These are phyloP conservation scores for Coregonus clupeaformis DNA, from an alignment of 2,113 vertebrate species.

Conservation along the genomic window DNA sequence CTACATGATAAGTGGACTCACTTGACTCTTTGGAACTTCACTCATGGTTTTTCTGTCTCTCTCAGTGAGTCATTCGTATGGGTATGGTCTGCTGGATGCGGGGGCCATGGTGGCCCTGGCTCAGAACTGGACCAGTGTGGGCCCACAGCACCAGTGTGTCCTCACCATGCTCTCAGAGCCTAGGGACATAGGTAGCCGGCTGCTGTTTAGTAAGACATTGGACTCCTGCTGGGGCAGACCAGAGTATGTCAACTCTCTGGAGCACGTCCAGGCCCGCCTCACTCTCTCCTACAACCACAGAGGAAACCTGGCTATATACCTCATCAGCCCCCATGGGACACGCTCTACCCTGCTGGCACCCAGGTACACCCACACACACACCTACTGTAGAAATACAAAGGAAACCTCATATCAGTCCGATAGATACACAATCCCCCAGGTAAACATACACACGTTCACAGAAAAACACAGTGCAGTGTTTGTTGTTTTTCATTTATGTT, in stretches of 20 bases:
- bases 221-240: slow-evolving; percentile 86
- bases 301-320: slow-evolving; percentile 91
- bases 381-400: neutral
- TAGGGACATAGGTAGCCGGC: slow-evolving; percentile 88
- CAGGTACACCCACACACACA: slow-evolving; percentile 70
- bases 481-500: neutral
- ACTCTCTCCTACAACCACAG: slow-evolving; percentile 91
- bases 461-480: slow-evolving; percentile 5
- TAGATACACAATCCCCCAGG: neutral
- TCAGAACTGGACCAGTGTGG: slow-evolving; percentile 89
- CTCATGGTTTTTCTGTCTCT: neutral
- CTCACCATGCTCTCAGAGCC: slow-evolving; percentile 85
- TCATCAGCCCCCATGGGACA: slow-evolving; percentile 92
- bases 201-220: slow-evolving; percentile 85
- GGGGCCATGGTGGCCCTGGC: slow-evolving; percentile 90
- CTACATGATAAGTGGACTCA: neutral
- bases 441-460: neutral
- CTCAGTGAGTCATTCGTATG: slow-evolving; percentile 95
- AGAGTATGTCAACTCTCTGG: slow-evolving; percentile 84
- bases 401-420: neutral
- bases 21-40: neutral
- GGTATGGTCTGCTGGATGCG: slow-evolving; percentile 91
- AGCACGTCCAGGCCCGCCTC: slow-evolving; percentile 90
- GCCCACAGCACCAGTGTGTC: slow-evolving; percentile 87
- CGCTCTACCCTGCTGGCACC: slow-evolving; percentile 89